These are phyloP conservation scores for Phoronis australis DNA, from an alignment of 2,888 invertebrate species.

Conservation along the genomic window DNA sequence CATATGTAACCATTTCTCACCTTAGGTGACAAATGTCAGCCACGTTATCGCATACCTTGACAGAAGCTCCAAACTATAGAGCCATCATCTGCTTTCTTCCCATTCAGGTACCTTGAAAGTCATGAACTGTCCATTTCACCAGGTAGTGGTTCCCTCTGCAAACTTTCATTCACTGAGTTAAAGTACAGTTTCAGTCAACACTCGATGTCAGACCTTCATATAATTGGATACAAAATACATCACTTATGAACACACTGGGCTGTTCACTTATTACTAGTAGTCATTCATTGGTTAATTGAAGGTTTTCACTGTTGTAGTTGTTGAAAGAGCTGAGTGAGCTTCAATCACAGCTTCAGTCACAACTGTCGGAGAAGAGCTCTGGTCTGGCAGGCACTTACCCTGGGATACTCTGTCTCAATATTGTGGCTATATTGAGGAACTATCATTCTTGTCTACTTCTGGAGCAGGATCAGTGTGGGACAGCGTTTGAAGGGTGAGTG, in stretches of 20 bases:
- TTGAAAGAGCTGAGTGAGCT: conserved; percentile 85
- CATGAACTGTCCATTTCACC: too few species aligned
- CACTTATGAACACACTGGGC: too few species aligned
- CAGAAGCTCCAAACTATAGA: not conserved
- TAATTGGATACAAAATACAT: too few species aligned
- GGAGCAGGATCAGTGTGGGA: conserved; percentile 68
- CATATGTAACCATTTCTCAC: too few species aligned
- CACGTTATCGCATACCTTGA: not conserved
- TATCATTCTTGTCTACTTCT: conserved; percentile 92
- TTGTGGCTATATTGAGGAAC: conserved; percentile 86
- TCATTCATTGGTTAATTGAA: too few species aligned
- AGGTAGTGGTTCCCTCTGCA: too few species aligned
- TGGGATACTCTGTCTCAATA: conserved; percentile 83
- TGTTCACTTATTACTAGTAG: too few species aligned
- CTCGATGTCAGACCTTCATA: too few species aligned
- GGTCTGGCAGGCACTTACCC: conserved; percentile 80
- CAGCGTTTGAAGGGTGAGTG: conserved; percentile 76
- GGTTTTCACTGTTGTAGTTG: conserved; percentile 21
- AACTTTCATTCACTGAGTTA: too few species aligned
- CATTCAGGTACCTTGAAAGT: too few species aligned
- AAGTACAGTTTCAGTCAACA: too few species aligned
- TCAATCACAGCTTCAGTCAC: conserved; percentile 77
- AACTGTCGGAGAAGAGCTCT: conserved; percentile 67
- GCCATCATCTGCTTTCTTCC: too few species aligned
- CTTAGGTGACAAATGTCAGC: not conserved